phyloP scores from a whole-genome alignment of 2,888 invertebrate genomes.

The Drosophila cognata region DNA sequence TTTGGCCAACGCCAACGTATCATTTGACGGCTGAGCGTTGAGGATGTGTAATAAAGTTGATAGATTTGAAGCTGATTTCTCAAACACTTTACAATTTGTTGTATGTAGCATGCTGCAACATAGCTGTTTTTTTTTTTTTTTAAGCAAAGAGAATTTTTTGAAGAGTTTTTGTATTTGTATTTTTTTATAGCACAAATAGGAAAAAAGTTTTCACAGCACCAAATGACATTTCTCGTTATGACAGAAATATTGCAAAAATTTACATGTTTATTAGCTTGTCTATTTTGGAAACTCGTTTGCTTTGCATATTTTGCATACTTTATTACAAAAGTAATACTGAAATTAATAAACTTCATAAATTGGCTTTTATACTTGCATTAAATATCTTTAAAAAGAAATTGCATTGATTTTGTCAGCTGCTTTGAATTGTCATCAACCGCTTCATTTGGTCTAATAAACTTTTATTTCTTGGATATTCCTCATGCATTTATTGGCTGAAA shows the following conservation, averaged over 20 bases:
- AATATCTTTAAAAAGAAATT: background rate
- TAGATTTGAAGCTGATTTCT: background rate
- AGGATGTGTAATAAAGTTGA: conserved; percentile 1
- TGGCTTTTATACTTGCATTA: background rate
- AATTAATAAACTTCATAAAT: background rate
- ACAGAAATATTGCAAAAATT: background rate
- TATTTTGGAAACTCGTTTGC: background rate
- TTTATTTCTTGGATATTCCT: conserved; percentile 23
- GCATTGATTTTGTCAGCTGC: conserved; percentile 22
- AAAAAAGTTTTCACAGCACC: background rate
- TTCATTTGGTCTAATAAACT: conserved; percentile 57
- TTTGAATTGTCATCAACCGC: conserved; percentile 52
- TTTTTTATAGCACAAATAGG: background rate
- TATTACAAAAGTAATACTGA: background rate
- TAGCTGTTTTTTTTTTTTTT: too few species aligned
- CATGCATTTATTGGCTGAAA: conserved; percentile 55
- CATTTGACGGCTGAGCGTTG: background rate
- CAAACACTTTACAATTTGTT: background rate
- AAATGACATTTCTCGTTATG: background rate
- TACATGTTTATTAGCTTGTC: conserved; percentile 7
- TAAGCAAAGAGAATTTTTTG: background rate
- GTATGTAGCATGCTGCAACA: background rate
- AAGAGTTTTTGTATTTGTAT: background rate
- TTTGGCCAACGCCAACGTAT: conserved; percentile 8
- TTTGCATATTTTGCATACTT: background rate